Base-by-base conservation (phyloP, 2,888 invertebrate genomes). In the Alcis repandata region DNA sequence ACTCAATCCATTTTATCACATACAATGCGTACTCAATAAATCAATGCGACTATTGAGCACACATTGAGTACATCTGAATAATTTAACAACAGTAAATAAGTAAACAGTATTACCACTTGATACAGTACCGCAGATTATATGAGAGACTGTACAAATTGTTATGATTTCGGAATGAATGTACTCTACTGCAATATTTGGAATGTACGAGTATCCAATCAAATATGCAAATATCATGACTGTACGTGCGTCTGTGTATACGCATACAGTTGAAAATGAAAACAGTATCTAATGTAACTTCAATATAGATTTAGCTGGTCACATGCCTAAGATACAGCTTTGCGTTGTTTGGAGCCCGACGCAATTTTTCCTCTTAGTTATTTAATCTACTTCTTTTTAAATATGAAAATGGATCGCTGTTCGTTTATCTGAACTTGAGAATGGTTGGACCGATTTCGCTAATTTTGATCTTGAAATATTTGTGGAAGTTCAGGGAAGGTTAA, bases 121-220 rank as follows among this genome's bases (percentile, higher is more conserved):
- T 59, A 52, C 58, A 45, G 13, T 27, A n/a, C 32, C 33, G 27
- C 32, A 22, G 43, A 15, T 49, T 33, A 27, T 7, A 17, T 19
- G n/a, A n/a, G n/a, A 54, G 40, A 2, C 1, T 4, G n/a, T 4
- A 45, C 17, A 45, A 45, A 54, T 54, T 32, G 13, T 76, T 74
- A 76, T 73, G 75, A 74, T 78, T 78, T 75, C 72, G 71, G 78
- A 82, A 80, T 82, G 73, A 75, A 74, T 69, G 66, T 2, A 4
- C 27, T n/a, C 27, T 58, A 56, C 57, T 69, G 68, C 79, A 78
- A 74, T 82, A 80, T 82, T 84, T 81, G 79, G 71, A 58, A 64
- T 72, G 74, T 73, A n/a, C n/a, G n/a, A n/a, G n/a, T n/a, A 75
- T 78, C 79, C 84, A 87, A 88, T 88, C 87, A 87, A 86, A 85